Evolutionary conservation across 1,140 invertebrate species (phyloP).

Genomic region (Fopius arisanus): DNA sequence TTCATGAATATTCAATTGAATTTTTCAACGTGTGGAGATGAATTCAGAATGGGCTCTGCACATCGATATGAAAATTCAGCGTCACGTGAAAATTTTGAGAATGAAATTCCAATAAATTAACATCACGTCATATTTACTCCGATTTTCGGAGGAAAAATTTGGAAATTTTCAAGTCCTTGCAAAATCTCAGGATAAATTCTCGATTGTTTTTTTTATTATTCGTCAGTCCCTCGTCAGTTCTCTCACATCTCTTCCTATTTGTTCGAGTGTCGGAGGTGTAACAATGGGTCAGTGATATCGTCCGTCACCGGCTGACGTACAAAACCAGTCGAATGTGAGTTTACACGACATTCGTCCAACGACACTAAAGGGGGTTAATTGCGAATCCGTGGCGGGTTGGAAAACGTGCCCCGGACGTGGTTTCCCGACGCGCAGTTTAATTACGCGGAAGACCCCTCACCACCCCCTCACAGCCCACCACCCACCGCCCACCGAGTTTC

Average conservation of each 20-base stretch:
- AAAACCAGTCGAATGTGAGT: constrained; percentile 3
- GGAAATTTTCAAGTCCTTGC: too few relatives aligned
- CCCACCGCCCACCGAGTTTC: not conserved
- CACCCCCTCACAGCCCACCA: too few relatives aligned
- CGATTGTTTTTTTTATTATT: too few relatives aligned
- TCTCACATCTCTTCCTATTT: not conserved
- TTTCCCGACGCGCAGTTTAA: constrained; percentile 14
- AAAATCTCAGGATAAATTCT: too few relatives aligned
- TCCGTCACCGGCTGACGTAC: not conserved
- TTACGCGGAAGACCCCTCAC: not conserved
- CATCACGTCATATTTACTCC: too few relatives aligned
- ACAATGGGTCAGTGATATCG: not conserved
- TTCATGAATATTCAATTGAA: too few relatives aligned
- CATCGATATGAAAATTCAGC: too few relatives aligned
- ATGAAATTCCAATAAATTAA: too few relatives aligned
- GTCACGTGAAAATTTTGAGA: too few relatives aligned
- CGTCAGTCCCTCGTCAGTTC: too few relatives aligned
- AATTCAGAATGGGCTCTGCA: not conserved
- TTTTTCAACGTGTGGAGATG: not conserved
- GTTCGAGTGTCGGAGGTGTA: not conserved
- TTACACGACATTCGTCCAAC: constrained; percentile 5
- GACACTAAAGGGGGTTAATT: constrained; percentile 20
- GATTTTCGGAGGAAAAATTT: too few relatives aligned
- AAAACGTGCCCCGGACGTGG: constrained; percentile 17
- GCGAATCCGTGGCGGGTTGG: constrained; percentile 10